Evolutionary conservation across 2,113 vertebrate species (phyloP).

Genomic region (Siniperca knerii): DNA sequence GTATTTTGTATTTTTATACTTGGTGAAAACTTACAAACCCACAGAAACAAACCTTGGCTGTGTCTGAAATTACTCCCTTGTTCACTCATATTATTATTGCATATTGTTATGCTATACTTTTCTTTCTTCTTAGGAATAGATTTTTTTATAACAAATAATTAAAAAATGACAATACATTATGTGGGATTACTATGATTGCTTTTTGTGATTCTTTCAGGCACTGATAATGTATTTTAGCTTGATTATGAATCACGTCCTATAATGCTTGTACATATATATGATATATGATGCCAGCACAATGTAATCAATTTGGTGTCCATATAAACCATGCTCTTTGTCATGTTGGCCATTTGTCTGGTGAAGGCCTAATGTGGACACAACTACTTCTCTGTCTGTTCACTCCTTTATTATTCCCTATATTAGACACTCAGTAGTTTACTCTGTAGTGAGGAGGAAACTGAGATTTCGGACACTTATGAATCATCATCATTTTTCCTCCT

Average conservation of each 20-base stretch:
- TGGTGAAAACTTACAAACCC: no score
- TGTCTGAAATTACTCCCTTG: background rate
- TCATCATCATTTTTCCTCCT: background rate
- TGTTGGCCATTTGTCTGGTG: background rate
- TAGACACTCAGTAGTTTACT: background rate
- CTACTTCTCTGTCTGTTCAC: background rate
- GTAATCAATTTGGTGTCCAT: background rate
- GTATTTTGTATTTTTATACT: background rate
- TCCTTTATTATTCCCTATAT: background rate
- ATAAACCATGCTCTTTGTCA: background rate
- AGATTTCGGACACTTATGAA: background rate
- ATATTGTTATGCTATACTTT: background rate
- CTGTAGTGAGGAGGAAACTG: background rate
- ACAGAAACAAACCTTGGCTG: no score
- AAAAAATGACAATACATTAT: background rate
- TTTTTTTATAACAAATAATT: background rate
- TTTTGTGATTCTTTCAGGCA: background rate
- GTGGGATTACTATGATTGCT: background rate
- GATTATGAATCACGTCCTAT: background rate
- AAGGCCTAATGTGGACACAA: background rate
- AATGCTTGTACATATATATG: background rate
- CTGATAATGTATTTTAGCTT: background rate
- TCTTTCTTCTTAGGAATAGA: background rate
- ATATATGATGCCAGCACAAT: background rate
- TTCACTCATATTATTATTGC: constrained; percentile 2